Conservation (phyloP, 2,888 invertebrate genomes). For the Agrochola litura region DNA sequence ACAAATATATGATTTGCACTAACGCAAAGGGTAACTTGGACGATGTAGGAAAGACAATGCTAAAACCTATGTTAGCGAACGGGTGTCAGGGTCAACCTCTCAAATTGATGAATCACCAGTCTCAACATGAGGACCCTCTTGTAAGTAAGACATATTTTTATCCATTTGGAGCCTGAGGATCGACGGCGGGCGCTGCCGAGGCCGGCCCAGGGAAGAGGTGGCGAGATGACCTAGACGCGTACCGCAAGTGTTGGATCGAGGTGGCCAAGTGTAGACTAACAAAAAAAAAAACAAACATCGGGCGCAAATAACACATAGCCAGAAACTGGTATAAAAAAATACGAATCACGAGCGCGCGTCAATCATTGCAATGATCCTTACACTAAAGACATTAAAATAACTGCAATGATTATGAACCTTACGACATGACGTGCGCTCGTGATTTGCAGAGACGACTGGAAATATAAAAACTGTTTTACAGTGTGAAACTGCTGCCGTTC, state of each 20-base stretch:
- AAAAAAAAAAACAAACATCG: too few relatives aligned
- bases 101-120: background rate
- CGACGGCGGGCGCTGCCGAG: too few relatives aligned
- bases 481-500: conserved; percentile 14
- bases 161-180: too few relatives aligned
- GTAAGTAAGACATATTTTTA: conserved; percentile 17
- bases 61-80: background rate
- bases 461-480: conserved; percentile 1
- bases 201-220: too few relatives aligned
- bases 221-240: too few relatives aligned
- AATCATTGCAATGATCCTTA: background rate
- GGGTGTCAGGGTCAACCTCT: background rate
- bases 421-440: background rate
- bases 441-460: background rate
- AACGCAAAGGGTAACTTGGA: conserved; percentile 61
- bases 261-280: too few relatives aligned
- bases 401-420: too few relatives aligned
- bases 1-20: conserved; percentile 75
- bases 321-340: background rate
- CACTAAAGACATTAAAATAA: too few relatives aligned
- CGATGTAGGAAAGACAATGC: conserved; percentile 23
- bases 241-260: too few relatives aligned
- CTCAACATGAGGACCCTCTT: background rate
- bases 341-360: background rate
- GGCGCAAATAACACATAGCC: too few relatives aligned